Base-by-base conservation (phyloP, 2,113 vertebrate genomes). In the Monopterus albus region DNA sequence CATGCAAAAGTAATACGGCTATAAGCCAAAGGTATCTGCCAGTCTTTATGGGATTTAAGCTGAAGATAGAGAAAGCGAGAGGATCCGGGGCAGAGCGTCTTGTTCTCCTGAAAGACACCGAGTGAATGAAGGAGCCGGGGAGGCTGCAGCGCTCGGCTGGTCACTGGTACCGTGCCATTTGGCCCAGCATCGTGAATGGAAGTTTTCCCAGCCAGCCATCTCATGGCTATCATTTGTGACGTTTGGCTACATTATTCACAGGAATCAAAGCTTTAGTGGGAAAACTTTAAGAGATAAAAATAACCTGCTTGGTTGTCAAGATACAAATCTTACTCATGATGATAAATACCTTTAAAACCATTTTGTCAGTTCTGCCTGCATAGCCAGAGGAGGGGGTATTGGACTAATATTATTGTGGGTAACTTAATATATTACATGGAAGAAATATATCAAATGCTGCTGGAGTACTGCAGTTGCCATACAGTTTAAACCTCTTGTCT, bases 101-200 rank as follows among this genome's bases (percentile, higher is more conserved):
- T 17, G 40, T 26, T 40, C 45, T 25, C 42, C 76, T 75, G 39
- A 79, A 79, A 72, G 70, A 72, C 36, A 33, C 9, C 0, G 13
- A 38, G 61, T 65, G 60, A 87, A 75, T 82, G 67, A 78, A 62
- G 57, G 74, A 79, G 53, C 63, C 52, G 39, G 31, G 31, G 50
- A 71, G 57, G 58, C 77, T 59, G 25, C 57, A 58, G 46, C 26
- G 5, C 72, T 83, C 72, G 4, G 72, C 70, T 69, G 82, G 75
- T 63, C 28, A 13, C 78, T 87, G 87, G 78, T 64, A 20, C 28
- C 0, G 10, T 72, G 88, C 86, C 86, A 90, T 80, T 63, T 90
- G 88, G 86, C 84, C 21, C 45, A n/a, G 51, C 17, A 43, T 42
- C 79, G 36, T 50, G 43, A 66, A 38, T 75, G 77, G 75, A 85